These are phyloP conservation scores for Xiphophorus birchmanni DNA, from an alignment of 2,797 vertebrate genomes.

Conservation along the genomic window DNA sequence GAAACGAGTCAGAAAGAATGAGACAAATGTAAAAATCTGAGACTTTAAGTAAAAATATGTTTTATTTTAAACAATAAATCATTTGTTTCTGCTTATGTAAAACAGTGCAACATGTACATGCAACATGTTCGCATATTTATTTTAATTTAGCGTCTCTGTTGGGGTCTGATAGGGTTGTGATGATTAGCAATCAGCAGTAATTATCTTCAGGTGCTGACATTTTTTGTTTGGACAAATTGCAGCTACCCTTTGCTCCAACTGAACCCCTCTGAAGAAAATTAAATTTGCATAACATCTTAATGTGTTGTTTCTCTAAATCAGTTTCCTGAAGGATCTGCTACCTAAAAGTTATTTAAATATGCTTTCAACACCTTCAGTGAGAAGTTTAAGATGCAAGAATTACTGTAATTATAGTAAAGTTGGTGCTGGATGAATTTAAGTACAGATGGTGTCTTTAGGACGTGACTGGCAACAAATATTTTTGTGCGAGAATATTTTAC, in stretches of 20 bases:
- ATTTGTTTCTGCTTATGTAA: background rate
- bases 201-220: slow-evolving; percentile 60
- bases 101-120: background rate
- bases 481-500: background rate
- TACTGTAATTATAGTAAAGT: slow-evolving; percentile 16
- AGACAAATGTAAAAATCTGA: background rate
- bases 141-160: slow-evolving; percentile 18
- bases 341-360: background rate
- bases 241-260: slow-evolving; percentile 2
- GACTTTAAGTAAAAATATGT: background rate
- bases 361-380: background rate
- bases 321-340: slow-evolving; percentile 5
- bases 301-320: slow-evolving; percentile 18
- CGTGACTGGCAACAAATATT: slow-evolving; percentile 34
- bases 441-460: slow-evolving; percentile 61
- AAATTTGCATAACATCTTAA: background rate
- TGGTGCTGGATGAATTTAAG: slow-evolving; percentile 24
- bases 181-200: slow-evolving; percentile 58
- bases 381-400: background rate
- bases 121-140: background rate
- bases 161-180: slow-evolving; percentile 45
- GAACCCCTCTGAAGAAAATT: slow-evolving; percentile 3
- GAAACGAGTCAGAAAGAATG: slow-evolving; percentile 14
- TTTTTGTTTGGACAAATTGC: slow-evolving; percentile 42
- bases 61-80: background rate